These are phyloP conservation scores for Cyanistes caeruleus DNA, from an alignment of 2,113 vertebrate species.

Conservation along the genomic window DNA sequence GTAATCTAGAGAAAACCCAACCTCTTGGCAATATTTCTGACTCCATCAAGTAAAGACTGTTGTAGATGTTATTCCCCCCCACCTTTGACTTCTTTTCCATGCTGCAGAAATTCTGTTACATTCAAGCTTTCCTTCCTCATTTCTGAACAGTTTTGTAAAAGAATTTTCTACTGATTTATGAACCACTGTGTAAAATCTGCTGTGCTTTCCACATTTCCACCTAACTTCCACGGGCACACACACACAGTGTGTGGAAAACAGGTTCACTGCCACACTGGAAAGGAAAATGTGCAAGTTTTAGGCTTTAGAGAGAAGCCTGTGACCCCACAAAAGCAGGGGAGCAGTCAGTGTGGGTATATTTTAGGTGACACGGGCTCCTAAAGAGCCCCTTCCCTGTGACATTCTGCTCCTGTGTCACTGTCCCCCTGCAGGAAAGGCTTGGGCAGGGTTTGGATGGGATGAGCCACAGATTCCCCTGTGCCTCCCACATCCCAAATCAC, in stretches of 20 bases:
- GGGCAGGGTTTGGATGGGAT: rapidly evolving
- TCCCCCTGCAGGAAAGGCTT: neutral
- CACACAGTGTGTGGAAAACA: neutral
- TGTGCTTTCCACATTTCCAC: too few relatives aligned
- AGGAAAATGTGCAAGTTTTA: neutral
- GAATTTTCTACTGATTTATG: neutral
- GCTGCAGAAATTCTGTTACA: neutral
- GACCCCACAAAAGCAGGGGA: neutral
- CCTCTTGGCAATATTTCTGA: neutral
- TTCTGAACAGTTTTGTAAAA: neutral
- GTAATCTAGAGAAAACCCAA: neutral
- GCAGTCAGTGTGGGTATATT: rapidly evolving
- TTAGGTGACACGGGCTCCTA: too few relatives aligned
- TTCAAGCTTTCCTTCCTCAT: neutral
- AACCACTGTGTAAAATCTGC: neutral
- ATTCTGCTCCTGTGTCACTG: neutral
- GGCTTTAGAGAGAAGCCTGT: neutral
- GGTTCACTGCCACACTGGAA: neutral
- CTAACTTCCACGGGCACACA: rapidly evolving
- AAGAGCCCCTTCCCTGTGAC: neutral
- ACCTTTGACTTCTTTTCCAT: neutral
- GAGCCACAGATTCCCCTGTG: neutral
- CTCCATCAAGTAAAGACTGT: neutral
- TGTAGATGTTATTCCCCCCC: neutral
- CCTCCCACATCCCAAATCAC: neutral